Evolutionary conservation across 1,140 invertebrate genomes (phyloP).

Genomic region (Gryon sp.): DNA sequence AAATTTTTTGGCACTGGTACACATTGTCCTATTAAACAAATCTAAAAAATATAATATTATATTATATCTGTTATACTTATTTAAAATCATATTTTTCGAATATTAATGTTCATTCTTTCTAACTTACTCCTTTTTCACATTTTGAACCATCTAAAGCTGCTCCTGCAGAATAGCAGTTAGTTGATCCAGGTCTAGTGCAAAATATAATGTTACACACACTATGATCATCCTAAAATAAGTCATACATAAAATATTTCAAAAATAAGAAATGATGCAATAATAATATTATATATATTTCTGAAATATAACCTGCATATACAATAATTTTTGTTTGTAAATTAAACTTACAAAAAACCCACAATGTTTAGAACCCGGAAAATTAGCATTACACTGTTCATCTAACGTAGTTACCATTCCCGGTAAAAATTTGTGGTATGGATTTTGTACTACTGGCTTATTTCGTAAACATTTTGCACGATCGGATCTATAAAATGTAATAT

Average conservation of each 20-base stretch:
- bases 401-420: slow-evolving; percentile 1
- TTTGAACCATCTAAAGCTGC: background rate
- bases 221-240: no score
- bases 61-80: no score
- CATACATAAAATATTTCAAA: no score
- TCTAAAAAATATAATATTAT: no score
- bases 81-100: no score
- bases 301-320: no score
- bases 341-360: slow-evolving; percentile 17
- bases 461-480: background rate
- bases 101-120: no score
- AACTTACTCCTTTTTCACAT: slow-evolving; percentile 4
- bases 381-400: slow-evolving; percentile 14
- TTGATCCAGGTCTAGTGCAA: background rate
- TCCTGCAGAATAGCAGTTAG: background rate
- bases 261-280: no score
- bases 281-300: no score
- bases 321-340: no score
- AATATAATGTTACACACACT: no score
- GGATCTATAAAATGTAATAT: slow-evolving; percentile 12
- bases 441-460: slow-evolving; percentile 3
- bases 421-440: slow-evolving; percentile 28
- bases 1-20: background rate
- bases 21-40: slow-evolving; percentile 4
- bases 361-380: background rate